These are phyloP conservation scores for Bombus sibiricus DNA, from an alignment of 1,140 invertebrate genomes.

Conservation along the genomic window DNA sequence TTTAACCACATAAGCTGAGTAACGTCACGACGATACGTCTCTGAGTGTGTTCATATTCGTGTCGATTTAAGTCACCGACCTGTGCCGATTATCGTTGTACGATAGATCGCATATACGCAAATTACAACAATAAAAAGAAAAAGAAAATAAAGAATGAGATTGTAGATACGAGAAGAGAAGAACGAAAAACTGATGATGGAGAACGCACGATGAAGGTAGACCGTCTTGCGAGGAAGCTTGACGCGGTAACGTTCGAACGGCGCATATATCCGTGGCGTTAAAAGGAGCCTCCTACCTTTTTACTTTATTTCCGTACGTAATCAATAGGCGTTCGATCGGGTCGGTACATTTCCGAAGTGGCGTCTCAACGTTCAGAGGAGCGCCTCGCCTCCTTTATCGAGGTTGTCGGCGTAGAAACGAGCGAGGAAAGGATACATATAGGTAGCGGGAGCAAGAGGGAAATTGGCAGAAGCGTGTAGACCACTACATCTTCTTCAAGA, in stretches of 20 bases:
- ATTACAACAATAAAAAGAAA: no score
- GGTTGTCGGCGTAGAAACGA: neutral
- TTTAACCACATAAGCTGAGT: no score
- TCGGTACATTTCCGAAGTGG: slow-evolving; percentile 60
- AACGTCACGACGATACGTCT: no score
- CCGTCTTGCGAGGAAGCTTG: no score
- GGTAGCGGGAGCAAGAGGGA: neutral
- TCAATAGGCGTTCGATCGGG: slow-evolving; percentile 64
- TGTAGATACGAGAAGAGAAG: no score
- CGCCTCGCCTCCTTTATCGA: slow-evolving; percentile 27
- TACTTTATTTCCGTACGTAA: slow-evolving; percentile 65
- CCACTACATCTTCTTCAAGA: slow-evolving; percentile 26
- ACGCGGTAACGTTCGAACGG: no score
- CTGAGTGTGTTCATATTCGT: no score
- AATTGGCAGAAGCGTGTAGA: slow-evolving; percentile 12
- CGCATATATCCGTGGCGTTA: slow-evolving; percentile 10
- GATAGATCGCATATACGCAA: no score
- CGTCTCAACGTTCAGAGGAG: slow-evolving; percentile 20
- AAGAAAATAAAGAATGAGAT: no score
- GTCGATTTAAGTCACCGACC: no score
- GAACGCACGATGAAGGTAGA: neutral
- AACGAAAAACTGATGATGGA: neutral
- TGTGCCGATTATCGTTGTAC: no score
- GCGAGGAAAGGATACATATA: neutral
- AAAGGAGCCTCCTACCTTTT: slow-evolving; percentile 47